Conservation (phyloP, 2,888 invertebrate genomes). For the Druceiella hillmani region DNA sequence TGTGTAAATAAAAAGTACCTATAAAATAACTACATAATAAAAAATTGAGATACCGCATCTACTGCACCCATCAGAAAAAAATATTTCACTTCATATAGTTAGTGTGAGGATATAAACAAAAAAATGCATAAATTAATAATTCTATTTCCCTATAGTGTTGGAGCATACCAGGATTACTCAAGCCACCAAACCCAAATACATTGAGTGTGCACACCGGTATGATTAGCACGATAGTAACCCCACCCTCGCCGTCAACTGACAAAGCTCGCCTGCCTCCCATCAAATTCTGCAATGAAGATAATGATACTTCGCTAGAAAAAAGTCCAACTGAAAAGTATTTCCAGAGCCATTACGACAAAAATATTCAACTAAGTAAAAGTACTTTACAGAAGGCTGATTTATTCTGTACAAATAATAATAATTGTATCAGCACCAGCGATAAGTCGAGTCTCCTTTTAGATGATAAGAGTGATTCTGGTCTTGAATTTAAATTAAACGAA, state of each 20-base stretch:
- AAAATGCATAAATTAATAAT: no score
- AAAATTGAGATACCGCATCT: no score
- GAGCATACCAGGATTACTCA: slow-evolving; percentile 62
- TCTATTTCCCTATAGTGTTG: slow-evolving; percentile 39
- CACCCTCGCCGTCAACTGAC: slow-evolving; percentile 38
- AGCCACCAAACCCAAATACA: slow-evolving; percentile 59
- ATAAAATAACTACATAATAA: no score
- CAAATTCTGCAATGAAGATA: no score
- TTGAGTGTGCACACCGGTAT: slow-evolving; percentile 38
- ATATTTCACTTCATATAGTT: no score
- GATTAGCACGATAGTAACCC: slow-evolving; percentile 26
- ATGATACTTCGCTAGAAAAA: no score
- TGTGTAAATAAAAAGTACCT: no score
- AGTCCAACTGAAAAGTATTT: slow-evolving; percentile 17
- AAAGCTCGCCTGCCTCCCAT: slow-evolving; percentile 44
- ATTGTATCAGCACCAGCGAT: slow-evolving; percentile 41
- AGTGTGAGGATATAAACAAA: no score
- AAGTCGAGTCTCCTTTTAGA: slow-evolving; percentile 43
- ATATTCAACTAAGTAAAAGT: slow-evolving; percentile 19
- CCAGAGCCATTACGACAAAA: slow-evolving; percentile 19
- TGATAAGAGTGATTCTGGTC: slow-evolving; percentile 50
- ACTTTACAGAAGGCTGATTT: slow-evolving; percentile 17
- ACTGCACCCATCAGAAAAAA: no score
- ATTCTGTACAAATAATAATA: slow-evolving; percentile 44
- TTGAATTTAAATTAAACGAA: slow-evolving; percentile 27